A percentile compares a stretch with the other conserved stretches of the same genome.
Conservation (phyloP, 2,113 vertebrate species). For the Takifugu bimaculatus region DNA sequence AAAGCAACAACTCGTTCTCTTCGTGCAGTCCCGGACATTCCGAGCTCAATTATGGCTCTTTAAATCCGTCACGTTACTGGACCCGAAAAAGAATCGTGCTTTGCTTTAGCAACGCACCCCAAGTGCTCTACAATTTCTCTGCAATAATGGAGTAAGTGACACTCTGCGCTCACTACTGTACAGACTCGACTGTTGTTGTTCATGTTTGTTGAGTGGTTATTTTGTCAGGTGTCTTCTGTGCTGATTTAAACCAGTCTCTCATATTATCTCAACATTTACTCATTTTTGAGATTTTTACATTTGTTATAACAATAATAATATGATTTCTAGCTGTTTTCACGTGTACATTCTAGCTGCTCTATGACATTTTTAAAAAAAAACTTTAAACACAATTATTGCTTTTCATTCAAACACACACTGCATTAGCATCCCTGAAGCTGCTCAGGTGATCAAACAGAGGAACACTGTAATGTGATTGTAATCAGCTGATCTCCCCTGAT, state of each 20-base stretch:
- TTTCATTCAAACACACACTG: background rate
- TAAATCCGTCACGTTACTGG: slow-evolving; percentile 54
- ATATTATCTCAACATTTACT: background rate
- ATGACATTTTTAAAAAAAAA: too few relatives aligned
- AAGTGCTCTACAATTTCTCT: slow-evolving; percentile 65
- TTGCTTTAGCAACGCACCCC: slow-evolving; percentile 80
- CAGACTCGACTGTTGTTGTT: background rate
- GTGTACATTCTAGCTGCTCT: background rate
- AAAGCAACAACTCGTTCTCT: slow-evolving; percentile 64
- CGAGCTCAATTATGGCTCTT: slow-evolving; percentile 74
- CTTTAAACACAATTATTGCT: background rate
- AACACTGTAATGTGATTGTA: slow-evolving; percentile 13
- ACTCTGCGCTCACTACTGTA: slow-evolving; percentile 19
- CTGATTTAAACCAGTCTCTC: background rate
- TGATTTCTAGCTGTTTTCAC: too few relatives aligned
- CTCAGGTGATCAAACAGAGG: slow-evolving; percentile 29
- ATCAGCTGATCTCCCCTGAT: slow-evolving; percentile 40
- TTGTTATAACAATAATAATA: background rate
- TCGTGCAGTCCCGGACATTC: slow-evolving; percentile 54
- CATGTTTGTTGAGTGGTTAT: background rate
- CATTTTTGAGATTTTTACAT: background rate
- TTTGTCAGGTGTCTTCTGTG: background rate
- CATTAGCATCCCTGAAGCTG: slow-evolving; percentile 6
- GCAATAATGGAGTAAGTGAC: slow-evolving; percentile 82
- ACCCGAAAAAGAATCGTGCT: slow-evolving; percentile 69